Base-by-base conservation (phyloP, 1,140 invertebrate genomes). In the Drosophila pandora region DNA sequence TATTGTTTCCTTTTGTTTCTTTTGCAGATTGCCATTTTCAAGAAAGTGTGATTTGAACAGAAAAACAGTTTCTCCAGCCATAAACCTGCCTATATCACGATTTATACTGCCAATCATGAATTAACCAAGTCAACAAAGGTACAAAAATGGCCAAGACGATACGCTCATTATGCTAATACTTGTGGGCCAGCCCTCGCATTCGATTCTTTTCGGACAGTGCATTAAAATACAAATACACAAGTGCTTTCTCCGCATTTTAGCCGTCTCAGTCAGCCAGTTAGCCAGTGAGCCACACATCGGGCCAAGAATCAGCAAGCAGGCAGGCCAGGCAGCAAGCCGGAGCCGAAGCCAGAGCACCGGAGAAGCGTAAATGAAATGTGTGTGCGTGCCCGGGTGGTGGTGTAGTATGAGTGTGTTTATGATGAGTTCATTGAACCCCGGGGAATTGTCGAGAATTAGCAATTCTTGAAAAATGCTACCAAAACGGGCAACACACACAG, bases 401-500 rank as follows among this genome's bases (percentile, higher is more conserved):
- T 50, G 60, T 58, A 41, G 6, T 10, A n/a, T 58, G 72, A 52
- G 63, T 80, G 61, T 82, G 55, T 87, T 78, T 83, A 83, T 88
- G 83, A 88, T 88, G 71, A 83, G 82, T 88, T 87, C 82, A 87
- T 79, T 71, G 82, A 87, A 87, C 82, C 79, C 59, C 62, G 81
- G 83, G 83, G 83, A 87, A 87, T 88, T 87, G 82, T 87, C 82
- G 83, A 88, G 82, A 87, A 87, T 87, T 87, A 87, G 82, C 82
- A 87, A 87, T 87, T 87, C 82, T 87, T 88, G 82, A 87, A 87
- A 85, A 88, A 88, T 88, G 83, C 85, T 87, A 87, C 82, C 83
- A 87, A 87, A 87, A 83, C 83, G 79, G 83, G 82, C 70, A 88
- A 76, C 82, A 82, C 75, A 74, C 49, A 37, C 61, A 55, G 63